A percentile compares a stretch with the other conserved stretches of the same genome.
Conservation (phyloP, 2,113 vertebrate species). For the Marcusenius ussheri region DNA sequence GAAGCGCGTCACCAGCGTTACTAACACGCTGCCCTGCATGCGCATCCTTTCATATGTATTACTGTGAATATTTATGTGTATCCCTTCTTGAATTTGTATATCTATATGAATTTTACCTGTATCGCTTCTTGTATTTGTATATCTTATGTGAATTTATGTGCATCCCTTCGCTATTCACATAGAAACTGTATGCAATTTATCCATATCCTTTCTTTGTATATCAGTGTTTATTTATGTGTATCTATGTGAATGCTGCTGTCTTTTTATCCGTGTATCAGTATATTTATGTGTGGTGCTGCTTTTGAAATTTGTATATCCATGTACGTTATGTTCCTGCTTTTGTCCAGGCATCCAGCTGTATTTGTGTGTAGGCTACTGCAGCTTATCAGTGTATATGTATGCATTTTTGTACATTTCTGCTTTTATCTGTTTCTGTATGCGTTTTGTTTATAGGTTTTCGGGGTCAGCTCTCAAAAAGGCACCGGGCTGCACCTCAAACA, state of each 20-base stretch:
- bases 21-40: not conserved
- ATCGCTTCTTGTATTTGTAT: not conserved
- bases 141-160: not conserved
- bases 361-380: not conserved
- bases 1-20: not conserved
- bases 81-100: not conserved
- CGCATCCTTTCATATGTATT: not conserved
- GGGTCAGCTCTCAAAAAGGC: not conserved
- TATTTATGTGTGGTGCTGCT: not conserved
- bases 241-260: not conserved
- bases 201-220: not conserved
- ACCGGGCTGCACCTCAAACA: not conserved
- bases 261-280: not conserved
- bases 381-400: not conserved
- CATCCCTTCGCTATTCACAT: not conserved
- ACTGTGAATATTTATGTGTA: not conserved
- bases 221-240: not conserved
- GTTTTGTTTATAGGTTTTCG: not conserved
- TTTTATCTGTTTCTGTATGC: not conserved
- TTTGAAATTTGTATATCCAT: not conserved
- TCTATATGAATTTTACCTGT: not conserved
- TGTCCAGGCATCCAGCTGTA: not conserved
- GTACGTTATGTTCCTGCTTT: not conserved
- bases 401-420: not conserved
- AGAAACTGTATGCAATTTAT: not conserved